Conservation (phyloP, 2,113 vertebrate genomes). For the Hirundichthys speculiger region DNA sequence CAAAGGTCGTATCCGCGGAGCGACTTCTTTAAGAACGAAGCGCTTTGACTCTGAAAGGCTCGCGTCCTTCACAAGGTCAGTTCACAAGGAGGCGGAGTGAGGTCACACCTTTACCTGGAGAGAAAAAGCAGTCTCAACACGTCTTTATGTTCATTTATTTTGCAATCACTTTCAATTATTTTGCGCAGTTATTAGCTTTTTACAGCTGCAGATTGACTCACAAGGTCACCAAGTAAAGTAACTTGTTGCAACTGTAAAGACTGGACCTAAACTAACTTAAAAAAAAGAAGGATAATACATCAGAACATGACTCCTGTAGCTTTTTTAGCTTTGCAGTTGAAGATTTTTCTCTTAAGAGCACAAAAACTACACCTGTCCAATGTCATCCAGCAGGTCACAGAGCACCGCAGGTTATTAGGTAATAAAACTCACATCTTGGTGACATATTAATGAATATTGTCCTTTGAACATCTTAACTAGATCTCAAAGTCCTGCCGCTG, state of each 20-base stretch:
- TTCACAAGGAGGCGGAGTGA: neutral
- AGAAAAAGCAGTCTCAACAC: neutral
- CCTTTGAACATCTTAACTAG: conserved; percentile 29
- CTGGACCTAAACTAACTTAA: neutral
- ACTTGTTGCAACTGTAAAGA: neutral
- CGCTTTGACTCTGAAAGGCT: too few relatives aligned
- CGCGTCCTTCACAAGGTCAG: conserved; percentile 68
- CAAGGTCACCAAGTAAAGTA: conserved; percentile 31
- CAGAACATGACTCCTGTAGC: too few relatives aligned
- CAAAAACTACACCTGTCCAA: neutral
- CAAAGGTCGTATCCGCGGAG: neutral
- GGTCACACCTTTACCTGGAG: neutral
- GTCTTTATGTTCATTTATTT: neutral
- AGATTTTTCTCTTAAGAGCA: too few relatives aligned
- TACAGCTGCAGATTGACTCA: neutral
- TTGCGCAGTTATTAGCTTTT: too few relatives aligned
- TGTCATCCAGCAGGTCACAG: conserved; percentile 27
- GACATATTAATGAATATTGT: conserved; percentile 67
- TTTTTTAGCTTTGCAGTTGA: neutral
- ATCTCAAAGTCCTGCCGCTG: conserved; percentile 66
- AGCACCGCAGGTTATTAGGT: conserved; percentile 23
- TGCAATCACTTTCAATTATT: neutral
- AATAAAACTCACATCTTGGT: conserved; percentile 48
- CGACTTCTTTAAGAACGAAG: neutral
- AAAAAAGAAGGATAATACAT: neutral